Evolutionary conservation across 2,113 vertebrate genomes (phyloP), one percentile per base, ranked within the genome.

Genomic region (Apistogramma diplotaenia): DNA sequence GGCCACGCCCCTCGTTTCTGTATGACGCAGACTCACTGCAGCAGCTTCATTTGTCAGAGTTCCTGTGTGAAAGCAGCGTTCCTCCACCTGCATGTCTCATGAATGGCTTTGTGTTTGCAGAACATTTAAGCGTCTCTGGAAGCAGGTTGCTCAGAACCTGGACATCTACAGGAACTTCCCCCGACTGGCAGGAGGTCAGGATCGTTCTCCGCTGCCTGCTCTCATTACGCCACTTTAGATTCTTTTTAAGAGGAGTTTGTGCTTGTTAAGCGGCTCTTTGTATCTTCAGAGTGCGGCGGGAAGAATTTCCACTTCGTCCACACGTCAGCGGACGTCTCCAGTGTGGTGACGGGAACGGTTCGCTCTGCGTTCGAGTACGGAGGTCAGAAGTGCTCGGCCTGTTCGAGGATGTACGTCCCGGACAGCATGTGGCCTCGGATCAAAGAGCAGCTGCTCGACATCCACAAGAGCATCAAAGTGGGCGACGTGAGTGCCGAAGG

Each of bases 221-320:
- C 18, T 37, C 21, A 5, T 23, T 49, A n/a, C 15, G 29, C 15
- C 59, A 8, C 1, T 43, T 15, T 5, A n/a, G n/a, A n/a, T n/a
- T 43, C 11, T 12, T 9, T 49, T 70, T 49, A 3, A 49, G 49
- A 49, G 35, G 29, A 10, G 61, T 8, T 19, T 33, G 18, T 43
- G 31, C 19, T 9, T 15, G 16, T 4, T 19, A 1, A 0, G 5
- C 19, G 3, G 0, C 0, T 4, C 31, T 78, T 31, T 35, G 21
- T 13, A 1, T 53, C 49, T 21, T 0, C 89, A 99, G 98, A 99
- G 91, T 99, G 98, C 0, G 98, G 98, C 0, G 98, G 98, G 72
- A 99, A 99, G 95, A 99, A 99, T 86, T 99, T 98, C 94, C 98
- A 99, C 93, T 97, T 99, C 0, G 96, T 99, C 13, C 98, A 99